Base-by-base conservation (phyloP, 1,140 invertebrate genomes). In the Triops cancriformis region DNA sequence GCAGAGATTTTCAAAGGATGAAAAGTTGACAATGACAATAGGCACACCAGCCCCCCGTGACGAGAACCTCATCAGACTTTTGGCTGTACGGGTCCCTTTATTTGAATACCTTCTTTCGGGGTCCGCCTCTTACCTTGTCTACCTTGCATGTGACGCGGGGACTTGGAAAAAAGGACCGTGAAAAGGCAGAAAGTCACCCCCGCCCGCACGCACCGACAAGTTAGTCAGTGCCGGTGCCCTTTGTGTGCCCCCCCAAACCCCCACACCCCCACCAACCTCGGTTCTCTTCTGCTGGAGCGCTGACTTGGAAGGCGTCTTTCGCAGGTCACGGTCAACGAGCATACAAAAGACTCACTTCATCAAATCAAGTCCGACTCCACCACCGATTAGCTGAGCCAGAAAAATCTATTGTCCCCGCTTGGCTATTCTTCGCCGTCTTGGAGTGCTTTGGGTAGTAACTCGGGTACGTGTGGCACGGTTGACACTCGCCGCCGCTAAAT, bases 11-110 rank as follows among this genome's bases (percentile, higher is more conserved):
- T 64, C n/a, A 23, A 64, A 64, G 51, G 51, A 64, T 64, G 51
- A 64, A 64, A 64, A 64, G 51, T 64, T 64, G 51, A 64, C 51
- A 64, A 64, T 64, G 51, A 64, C 51, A 64, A 64, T 64, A 64
- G 51, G 51, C 51, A 23, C 14, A 64, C 51, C 51, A 64, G 51
- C 51, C 51, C 51, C 51, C 51, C 51, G 51, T 64, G 51, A 64
- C 51, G 51, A 64, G 51, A 14, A 64, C 51, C 51, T 64, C 51
- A 64, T 64, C 51, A 64, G 18, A 64, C 31, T 37, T 37, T 37
- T 37, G 31, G 51, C 51, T n/a, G 51, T 64, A 23, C 18, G 18
- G 14, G 51, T 18, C 14, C 18, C 51, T 64, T 64, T 64, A 64
- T 64, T 64, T 64, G 51, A 64, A 64, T 64, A 64, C 51, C 51